Evolutionary conservation across 1,140 invertebrate species (phyloP), one percentile per base, ranked within the genome.

Genomic region (Tyrophagus putrescentiae): DNA sequence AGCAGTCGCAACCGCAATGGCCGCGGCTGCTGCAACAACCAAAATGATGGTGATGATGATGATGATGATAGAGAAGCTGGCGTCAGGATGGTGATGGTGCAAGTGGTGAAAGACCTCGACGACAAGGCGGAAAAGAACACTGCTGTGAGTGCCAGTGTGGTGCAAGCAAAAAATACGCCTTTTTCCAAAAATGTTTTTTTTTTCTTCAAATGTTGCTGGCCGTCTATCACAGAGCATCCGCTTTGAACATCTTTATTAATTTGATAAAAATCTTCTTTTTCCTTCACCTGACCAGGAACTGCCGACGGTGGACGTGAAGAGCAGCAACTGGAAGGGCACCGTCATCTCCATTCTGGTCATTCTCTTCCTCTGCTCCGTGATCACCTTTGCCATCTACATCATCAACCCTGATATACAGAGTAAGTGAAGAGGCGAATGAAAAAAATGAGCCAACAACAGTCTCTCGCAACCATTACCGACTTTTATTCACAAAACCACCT

Each of bases 321-420:
- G 85, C 67, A 75, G 84, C 44, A 92, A 92, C 75, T 92, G 87
- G 87, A 79, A 84, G 28, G 88, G 88, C n/a, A 91, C 92, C 62
- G 80, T 84, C 59, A 92, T 92, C 60, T 87, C 89, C 0, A 74
- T 91, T 28, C 73, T 91, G 60, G 88, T 92, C 31, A 92, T 93
- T 61, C 77, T 85, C 16, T 79, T 83, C 4, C 86, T 93, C 7
- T 82, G 87, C 64, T 83, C 83, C 21, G 78, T 91, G 62, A 90
- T 91, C 34, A 78, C 87, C 60, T 84, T 86, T 70, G 87, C 87
- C 67, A 87, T 91, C 66, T 80, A 88, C 21, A 75, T 91, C 42
- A 78, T 90, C 9, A 87, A 84, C 5, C 75, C 75, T 65, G 67
- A 76, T 75, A 67, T 69, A 21, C 57, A 59, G 71, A 36, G 62